Conservation (phyloP, 2,888 invertebrate genomes). For the Dioctria linearis region DNA sequence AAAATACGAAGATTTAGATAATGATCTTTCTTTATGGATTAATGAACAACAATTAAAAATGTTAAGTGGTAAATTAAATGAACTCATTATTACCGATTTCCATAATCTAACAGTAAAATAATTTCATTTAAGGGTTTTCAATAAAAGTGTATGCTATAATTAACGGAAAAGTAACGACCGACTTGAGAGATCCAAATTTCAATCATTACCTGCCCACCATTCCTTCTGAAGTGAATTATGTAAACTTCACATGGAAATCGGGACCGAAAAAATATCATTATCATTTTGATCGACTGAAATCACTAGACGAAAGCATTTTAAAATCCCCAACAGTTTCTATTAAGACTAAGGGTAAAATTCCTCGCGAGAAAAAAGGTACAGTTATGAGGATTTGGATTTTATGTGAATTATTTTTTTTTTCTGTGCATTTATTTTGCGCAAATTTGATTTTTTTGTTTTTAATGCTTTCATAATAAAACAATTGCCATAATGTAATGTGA, state of each 20-base stretch:
- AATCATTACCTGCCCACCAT: slow-evolving; percentile 91
- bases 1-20: slow-evolving; percentile 60
- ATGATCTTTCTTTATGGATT: slow-evolving; percentile 88
- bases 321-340: slow-evolving; percentile 91
- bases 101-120: slow-evolving; percentile 1
- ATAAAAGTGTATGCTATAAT: slow-evolving; percentile 93
- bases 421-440: too few species aligned
- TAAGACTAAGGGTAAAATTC: slow-evolving; percentile 87
- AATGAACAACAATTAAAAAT: slow-evolving; percentile 92
- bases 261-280: slow-evolving; percentile 87
- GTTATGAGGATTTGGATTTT: not conserved
- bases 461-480: too few species aligned
- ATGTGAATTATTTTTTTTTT: slow-evolving; percentile 57
- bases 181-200: slow-evolving; percentile 91
- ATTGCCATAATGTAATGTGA: too few species aligned
- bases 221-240: slow-evolving; percentile 91
- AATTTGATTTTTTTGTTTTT: too few species aligned
- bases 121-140: slow-evolving; percentile 77
- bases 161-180: slow-evolving; percentile 88
- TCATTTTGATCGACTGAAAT: slow-evolving; percentile 88
- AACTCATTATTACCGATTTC: not conserved
- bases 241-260: slow-evolving; percentile 93
- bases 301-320: slow-evolving; percentile 86
- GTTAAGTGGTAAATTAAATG: slow-evolving; percentile 82
- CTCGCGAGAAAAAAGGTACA: slow-evolving; percentile 86